Evolutionary conservation across 2,888 invertebrate species (phyloP).

Genomic region (Malthinus seriepunctatus): DNA sequence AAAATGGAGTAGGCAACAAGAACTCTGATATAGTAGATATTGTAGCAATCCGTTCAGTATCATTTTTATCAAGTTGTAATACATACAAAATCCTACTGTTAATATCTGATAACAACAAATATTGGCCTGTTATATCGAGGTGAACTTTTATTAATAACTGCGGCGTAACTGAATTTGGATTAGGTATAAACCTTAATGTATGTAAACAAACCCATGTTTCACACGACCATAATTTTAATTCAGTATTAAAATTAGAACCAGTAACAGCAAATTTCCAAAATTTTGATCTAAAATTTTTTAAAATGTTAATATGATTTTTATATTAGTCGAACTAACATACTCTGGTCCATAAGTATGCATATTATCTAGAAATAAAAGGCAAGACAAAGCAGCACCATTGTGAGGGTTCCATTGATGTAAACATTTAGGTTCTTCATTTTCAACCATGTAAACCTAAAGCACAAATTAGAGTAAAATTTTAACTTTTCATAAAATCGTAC

Average conservation of each 20-base stretch:
- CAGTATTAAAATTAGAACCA: constrained; percentile 86
- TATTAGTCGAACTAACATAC: constrained; percentile 58
- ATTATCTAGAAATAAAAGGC: constrained; percentile 93
- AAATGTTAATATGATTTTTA: constrained; percentile 5
- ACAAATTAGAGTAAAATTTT: constrained; percentile 2
- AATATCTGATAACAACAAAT: constrained; percentile 86
- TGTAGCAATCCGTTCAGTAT: constrained; percentile 63
- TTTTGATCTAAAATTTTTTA: constrained; percentile 59
- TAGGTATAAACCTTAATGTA: constrained; percentile 71
- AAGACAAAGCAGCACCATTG: constrained; percentile 82
- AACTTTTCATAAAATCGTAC: constrained; percentile 47
- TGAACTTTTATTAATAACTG: constrained; percentile 70
- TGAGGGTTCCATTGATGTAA: constrained; percentile 95
- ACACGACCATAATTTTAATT: constrained; percentile 93
- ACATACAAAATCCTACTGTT: constrained; percentile 84
- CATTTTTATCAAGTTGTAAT: constrained; percentile 70
- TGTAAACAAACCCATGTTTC: constrained; percentile 95
- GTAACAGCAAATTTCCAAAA: constrained; percentile 98
- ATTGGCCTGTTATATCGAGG: constrained; percentile 83
- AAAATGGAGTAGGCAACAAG: constrained; percentile 80
- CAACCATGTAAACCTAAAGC: constrained; percentile 76
- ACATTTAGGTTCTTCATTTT: constrained; percentile 74
- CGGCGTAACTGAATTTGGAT: constrained; percentile 51
- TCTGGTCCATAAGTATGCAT: constrained; percentile 78
- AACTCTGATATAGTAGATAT: constrained; percentile 84